These are phyloP conservation scores for Ceyx cyanopectus DNA, from an alignment of 2,113 vertebrate species.

Conservation along the genomic window DNA sequence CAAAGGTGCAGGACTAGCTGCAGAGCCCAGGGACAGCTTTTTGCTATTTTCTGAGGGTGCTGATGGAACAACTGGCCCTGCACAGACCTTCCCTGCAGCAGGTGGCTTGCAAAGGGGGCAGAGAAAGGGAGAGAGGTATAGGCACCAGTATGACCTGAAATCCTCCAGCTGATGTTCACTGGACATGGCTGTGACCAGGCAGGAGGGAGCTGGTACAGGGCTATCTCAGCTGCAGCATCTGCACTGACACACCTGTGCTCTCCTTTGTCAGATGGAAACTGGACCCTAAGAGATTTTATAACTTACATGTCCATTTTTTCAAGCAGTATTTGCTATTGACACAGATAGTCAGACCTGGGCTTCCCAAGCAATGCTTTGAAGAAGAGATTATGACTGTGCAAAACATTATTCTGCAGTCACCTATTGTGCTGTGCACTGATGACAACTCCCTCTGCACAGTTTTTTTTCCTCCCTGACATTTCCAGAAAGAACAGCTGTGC, in stretches of 20 bases:
- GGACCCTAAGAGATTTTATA: not conserved
- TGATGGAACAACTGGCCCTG: not conserved
- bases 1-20: not conserved
- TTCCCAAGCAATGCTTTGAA: not conserved
- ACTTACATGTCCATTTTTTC: not conserved
- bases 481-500: slow-evolving; percentile 50
- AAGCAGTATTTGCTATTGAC: not conserved
- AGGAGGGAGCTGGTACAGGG: not conserved
- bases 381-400: not conserved
- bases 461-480: slow-evolving; percentile 4
- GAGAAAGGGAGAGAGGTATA: not conserved
- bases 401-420: not conserved
- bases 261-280: not conserved
- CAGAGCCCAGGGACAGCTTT: not conserved
- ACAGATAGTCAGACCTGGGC: not conserved
- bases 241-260: accelerated
- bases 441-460: not conserved
- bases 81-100: accelerated
- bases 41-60: not conserved
- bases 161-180: not conserved
- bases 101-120: not conserved
- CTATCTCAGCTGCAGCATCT: not conserved
- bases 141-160: not conserved
- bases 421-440: not conserved
- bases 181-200: not conserved